A percentile compares a stretch with the other conserved stretches of the same genome.
Conservation (phyloP, 2,113 vertebrate genomes). For the Procavia capensis region DNA sequence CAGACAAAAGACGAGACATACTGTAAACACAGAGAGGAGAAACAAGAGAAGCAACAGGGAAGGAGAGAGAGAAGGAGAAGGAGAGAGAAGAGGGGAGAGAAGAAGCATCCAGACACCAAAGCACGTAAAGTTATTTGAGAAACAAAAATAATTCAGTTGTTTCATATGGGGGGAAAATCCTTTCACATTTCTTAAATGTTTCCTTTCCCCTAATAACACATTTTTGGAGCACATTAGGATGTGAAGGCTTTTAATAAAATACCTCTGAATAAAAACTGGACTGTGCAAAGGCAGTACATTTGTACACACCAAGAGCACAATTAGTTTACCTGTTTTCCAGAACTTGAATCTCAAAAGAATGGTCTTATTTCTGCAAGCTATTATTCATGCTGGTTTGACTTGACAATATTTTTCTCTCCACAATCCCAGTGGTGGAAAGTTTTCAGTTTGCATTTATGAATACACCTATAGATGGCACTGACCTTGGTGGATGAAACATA, state of each 20-base stretch:
- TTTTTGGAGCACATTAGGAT: background rate
- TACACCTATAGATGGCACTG: background rate
- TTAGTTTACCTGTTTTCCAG: conserved; percentile 48
- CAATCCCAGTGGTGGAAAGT: conserved; percentile 8
- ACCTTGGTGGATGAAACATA: conserved; percentile 8
- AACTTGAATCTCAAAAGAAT: conserved; percentile 49
- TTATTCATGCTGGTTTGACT: conserved; percentile 30
- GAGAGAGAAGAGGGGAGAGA: background rate
- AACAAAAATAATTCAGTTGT: background rate
- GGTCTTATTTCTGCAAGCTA: background rate
- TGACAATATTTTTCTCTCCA: conserved; percentile 33
- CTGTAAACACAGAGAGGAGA: background rate
- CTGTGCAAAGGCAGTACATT: background rate
- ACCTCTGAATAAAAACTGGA: background rate
- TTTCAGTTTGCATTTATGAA: conserved; percentile 22
- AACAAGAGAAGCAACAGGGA: background rate
- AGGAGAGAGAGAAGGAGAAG: background rate
- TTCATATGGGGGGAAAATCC: background rate
- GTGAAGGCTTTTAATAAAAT: conserved; percentile 38
- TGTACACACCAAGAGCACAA: background rate
- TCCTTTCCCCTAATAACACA: background rate
- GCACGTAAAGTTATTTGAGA: background rate
- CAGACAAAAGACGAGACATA: background rate
- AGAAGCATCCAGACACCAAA: too few species aligned
- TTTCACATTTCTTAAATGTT: background rate